A percentile compares a stretch with the other conserved stretches of the same genome.
These are phyloP conservation scores for mouse (Mus musculus) DNA, from an alignment of 2,113 vertebrate genomes.

Conservation along the genomic window GRCm39 chr13:11086001-11086500, in stretches of 20 bases:
- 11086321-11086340: not conserved
- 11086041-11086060: conserved; percentile 21
- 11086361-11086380: not conserved
- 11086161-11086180: not conserved
- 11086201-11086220: conserved; percentile 61
- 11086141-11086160: not conserved
- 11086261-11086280: not conserved
- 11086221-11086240: conserved; percentile 36
- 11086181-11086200: not conserved
- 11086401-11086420: not conserved
- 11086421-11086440: no score
- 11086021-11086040: conserved; percentile 39
- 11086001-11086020: conserved; percentile 56
- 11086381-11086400: not conserved
- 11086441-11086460: not conserved
- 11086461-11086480: not conserved
- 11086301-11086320: not conserved
- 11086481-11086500: not conserved
- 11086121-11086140: not conserved
- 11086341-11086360: not conserved
- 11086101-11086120: not conserved
- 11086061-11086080: conserved; percentile 47
- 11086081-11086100: not conserved
- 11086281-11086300: not conserved
- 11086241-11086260: not conserved